These are phyloP conservation scores for Sesia bembeciformis DNA, from an alignment of 2,888 invertebrate genomes.

Conservation along the genomic window DNA sequence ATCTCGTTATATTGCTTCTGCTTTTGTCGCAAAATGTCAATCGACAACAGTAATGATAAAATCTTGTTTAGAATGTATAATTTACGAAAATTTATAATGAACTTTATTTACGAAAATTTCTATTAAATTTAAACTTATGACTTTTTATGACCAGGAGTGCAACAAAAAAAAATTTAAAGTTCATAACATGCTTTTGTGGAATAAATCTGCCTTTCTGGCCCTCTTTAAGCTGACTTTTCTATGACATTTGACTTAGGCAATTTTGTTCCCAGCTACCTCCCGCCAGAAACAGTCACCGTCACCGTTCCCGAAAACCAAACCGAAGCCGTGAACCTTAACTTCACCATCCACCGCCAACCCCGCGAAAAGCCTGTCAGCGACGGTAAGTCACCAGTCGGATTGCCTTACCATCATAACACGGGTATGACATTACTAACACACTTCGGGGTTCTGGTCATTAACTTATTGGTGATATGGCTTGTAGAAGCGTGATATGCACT, in stretches of 20 bases:
- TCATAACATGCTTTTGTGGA: too few species aligned
- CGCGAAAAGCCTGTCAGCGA: constrained; percentile 21
- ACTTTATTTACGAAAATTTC: too few species aligned
- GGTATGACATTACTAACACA: constrained; percentile 36
- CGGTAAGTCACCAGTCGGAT: constrained; percentile 40
- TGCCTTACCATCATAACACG: constrained; percentile 36
- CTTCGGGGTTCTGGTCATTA: constrained; percentile 32
- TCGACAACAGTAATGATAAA: too few species aligned
- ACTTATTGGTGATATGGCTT: constrained; percentile 35
- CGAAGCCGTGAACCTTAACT: constrained; percentile 19
- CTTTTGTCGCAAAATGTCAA: too few species aligned
- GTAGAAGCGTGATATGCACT: constrained; percentile 19
- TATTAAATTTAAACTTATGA: too few species aligned
- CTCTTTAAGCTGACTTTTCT: too few species aligned
- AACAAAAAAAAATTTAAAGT: too few species aligned
- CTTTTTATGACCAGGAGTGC: too few species aligned
- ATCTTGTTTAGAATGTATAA: too few species aligned
- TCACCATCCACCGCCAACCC: constrained; percentile 31
- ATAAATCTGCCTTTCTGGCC: too few species aligned
- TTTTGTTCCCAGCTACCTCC: constrained; percentile 27
- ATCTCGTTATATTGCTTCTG: too few species aligned
- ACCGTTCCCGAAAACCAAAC: constrained; percentile 43
- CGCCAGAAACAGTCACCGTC: constrained; percentile 18
- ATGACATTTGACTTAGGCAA: not conserved
- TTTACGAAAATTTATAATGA: too few species aligned